These are phyloP conservation scores for Centropus bengalensis DNA, from an alignment of 2,113 vertebrate species.

Conservation along the genomic window DNA sequence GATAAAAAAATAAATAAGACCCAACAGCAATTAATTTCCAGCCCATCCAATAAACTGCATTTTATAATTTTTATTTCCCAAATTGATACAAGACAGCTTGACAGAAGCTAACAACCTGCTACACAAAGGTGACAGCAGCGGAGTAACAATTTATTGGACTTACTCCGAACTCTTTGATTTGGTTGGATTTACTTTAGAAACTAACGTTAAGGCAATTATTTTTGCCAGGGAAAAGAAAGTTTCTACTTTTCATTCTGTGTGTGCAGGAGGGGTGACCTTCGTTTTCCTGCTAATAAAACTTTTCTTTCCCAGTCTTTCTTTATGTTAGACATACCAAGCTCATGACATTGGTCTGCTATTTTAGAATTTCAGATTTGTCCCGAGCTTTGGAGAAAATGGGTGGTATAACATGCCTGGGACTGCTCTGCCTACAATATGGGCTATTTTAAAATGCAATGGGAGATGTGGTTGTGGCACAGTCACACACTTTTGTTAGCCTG, in stretches of 20 bases:
- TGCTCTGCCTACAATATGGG: not conserved
- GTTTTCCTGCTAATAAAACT: conserved; percentile 16
- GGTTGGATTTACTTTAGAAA: not conserved
- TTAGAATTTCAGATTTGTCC: not conserved
- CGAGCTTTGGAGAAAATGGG: not conserved
- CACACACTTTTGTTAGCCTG: not conserved
- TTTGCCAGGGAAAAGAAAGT: not conserved
- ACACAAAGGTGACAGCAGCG: not conserved
- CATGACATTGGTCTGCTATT: not conserved
- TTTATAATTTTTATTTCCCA: not conserved
- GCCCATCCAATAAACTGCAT: not conserved
- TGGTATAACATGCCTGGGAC: not conserved
- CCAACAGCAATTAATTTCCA: conserved; percentile 5
- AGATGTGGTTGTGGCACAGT: not conserved
- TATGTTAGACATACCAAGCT: conserved; percentile 3
- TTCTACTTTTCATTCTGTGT: not conserved
- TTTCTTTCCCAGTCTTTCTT: not conserved
- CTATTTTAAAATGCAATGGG: not conserved
- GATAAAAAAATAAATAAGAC: conserved; percentile 10
- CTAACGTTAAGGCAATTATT: not conserved
- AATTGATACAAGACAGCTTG: not conserved
- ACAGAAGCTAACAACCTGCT: not conserved
- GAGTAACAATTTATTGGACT: not conserved
- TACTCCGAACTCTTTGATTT: not conserved
- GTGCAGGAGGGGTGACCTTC: not conserved